These are phyloP conservation scores for Tragelaphus scriptus DNA, from an alignment of 2,113 vertebrate genomes.

Conservation along the genomic window DNA sequence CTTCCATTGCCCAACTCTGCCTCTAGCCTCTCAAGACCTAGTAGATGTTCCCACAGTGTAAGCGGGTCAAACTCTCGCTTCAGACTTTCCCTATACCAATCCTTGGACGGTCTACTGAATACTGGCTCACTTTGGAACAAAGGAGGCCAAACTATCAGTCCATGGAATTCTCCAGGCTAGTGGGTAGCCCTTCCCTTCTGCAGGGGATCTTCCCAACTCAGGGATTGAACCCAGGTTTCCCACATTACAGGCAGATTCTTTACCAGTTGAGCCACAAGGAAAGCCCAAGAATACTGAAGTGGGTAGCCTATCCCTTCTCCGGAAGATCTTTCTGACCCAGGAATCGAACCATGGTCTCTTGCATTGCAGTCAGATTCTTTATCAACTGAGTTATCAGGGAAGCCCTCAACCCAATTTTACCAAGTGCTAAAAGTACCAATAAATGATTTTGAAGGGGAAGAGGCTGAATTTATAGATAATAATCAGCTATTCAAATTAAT, in stretches of 20 bases:
- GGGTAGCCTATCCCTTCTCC: not conserved
- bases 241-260: not conserved
- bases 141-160: not conserved
- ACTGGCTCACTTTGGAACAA: not conserved
- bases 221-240: not conserved
- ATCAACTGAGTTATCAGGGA: not conserved
- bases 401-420: not conserved
- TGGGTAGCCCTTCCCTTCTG: not conserved
- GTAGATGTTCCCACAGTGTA: not conserved
- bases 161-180: not conserved
- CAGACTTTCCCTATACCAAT: not conserved
- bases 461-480: constrained; percentile 26
- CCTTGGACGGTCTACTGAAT: not conserved
- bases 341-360: not conserved
- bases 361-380: not conserved
- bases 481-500: not conserved
- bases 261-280: not conserved
- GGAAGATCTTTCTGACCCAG: not conserved
- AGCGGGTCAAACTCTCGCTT: not conserved
- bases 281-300: not conserved
- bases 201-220: not conserved
- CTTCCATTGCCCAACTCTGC: not conserved
- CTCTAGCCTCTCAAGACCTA: not conserved
- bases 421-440: not conserved
- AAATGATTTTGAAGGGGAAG: not conserved